Percentiles rank a stretch among this genome's conserved stretches.
These are phyloP conservation scores for Drosophila ogumai DNA, from an alignment of 1,140 invertebrate genomes.

Conservation along the genomic window DNA sequence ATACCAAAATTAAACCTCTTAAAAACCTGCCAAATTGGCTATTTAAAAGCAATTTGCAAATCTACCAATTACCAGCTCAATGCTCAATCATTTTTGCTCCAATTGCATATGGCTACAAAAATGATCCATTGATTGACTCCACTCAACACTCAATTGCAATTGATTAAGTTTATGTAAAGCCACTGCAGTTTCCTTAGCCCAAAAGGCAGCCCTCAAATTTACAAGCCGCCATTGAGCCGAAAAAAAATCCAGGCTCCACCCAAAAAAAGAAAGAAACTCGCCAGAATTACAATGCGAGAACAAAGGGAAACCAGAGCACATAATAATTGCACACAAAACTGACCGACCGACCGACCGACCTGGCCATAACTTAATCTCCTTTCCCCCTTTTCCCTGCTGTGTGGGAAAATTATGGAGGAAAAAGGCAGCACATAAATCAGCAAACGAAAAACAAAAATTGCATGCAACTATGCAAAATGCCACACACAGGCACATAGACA, in stretches of 20 bases:
- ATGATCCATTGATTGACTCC: conserved; percentile 5
- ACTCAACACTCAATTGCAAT: conserved; percentile 31
- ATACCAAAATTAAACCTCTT: background rate
- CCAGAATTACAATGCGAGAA: conserved; percentile 43
- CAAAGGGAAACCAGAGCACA: conserved; percentile 52
- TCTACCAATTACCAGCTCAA: conserved; percentile 3
- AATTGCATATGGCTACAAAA: conserved; percentile 9
- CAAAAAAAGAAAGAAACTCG: conserved; percentile 14
- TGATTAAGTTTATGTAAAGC: conserved; percentile 33
- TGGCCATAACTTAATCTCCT: conserved; percentile 39
- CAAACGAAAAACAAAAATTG: conserved; percentile 62
- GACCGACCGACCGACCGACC: conserved; percentile 34
- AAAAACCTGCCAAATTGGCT: conserved; percentile 10
- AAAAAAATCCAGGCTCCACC: conserved; percentile 28
- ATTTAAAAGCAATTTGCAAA: conserved; percentile 25
- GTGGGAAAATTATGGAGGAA: conserved; percentile 49
- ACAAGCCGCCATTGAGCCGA: conserved; percentile 41
- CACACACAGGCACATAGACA: conserved; percentile 67
- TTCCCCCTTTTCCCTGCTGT: conserved; percentile 2
- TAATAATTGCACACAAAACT: conserved; percentile 38
- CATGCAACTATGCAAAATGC: conserved; percentile 73
- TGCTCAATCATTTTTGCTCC: conserved; percentile 3
- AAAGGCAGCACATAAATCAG: conserved; percentile 55
- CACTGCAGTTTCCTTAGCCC: conserved; percentile 18
- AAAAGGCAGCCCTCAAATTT: conserved; percentile 44